These are phyloP conservation scores for Plumapathes pennacea DNA, from an alignment of 92 coral and sea anemone genomes.

Conservation along the genomic window DNA sequence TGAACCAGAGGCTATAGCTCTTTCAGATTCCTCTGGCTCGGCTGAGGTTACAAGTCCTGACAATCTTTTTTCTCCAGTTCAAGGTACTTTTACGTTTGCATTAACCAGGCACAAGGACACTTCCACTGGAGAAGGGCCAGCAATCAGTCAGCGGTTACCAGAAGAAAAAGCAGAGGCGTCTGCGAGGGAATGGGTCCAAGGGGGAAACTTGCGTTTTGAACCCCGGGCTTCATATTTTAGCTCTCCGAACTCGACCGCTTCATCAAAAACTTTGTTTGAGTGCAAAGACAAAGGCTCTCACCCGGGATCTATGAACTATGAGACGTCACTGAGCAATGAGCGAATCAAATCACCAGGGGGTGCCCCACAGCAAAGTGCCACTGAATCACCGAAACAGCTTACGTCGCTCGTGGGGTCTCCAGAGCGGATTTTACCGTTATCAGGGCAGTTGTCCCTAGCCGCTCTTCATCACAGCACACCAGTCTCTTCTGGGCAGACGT, in stretches of 20 bases:
- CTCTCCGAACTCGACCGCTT: too few relatives aligned
- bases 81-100: slow-evolving; percentile 21
- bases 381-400: slow-evolving; percentile 2
- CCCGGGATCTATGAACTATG: too few relatives aligned
- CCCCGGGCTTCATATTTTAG: too few relatives aligned
- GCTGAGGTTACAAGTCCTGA: slow-evolving; percentile 64
- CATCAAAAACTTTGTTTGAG: too few relatives aligned
- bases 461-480: slow-evolving; percentile 55
- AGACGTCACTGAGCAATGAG: too few relatives aligned
- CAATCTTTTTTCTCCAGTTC: slow-evolving; percentile 53
- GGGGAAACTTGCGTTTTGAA: too few relatives aligned
- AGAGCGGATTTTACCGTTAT: slow-evolving; percentile 1
- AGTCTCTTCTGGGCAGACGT: slow-evolving; percentile 30
- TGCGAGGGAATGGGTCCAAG: too few relatives aligned
- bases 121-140: too few relatives aligned
- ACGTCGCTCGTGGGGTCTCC: slow-evolving; percentile 17
- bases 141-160: too few relatives aligned
- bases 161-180: too few relatives aligned
- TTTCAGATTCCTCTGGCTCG: slow-evolving; percentile 39
- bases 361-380: background rate
- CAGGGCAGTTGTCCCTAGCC: background rate
- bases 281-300: too few relatives aligned
- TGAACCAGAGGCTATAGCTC: background rate
- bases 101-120: background rate
- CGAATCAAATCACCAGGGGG: slow-evolving; percentile 9